These are phyloP conservation scores for Lepidurus apus DNA, from an alignment of 1,140 invertebrate genomes.

Conservation along the genomic window DNA sequence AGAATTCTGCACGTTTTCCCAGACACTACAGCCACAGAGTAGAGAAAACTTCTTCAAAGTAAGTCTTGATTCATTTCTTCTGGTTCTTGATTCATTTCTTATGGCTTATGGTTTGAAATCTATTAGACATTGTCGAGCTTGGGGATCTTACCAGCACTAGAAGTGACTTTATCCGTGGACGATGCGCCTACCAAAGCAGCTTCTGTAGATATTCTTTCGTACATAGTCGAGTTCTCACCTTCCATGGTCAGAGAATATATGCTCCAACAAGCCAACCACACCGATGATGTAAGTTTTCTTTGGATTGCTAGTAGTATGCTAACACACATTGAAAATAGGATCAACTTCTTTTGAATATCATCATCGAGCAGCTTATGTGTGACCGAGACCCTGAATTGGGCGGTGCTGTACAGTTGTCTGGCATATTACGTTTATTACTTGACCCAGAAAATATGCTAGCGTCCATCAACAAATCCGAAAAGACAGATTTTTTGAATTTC, in stretches of 20 bases:
- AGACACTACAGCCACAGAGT: conserved; percentile 92
- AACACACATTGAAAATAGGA: conserved; percentile 57
- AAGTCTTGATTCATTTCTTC: conserved; percentile 29
- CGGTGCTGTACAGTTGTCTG: conserved; percentile 91
- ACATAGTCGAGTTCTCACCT: conserved; percentile 97
- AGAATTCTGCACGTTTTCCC: conserved; percentile 98
- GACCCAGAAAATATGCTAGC: conserved; percentile 99
- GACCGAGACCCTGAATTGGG: conserved; percentile 85
- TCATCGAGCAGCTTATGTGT: conserved; percentile 92
- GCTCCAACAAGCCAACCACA: conserved; percentile 79
- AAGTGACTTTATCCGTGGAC: conserved; percentile 88
- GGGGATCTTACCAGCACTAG: conserved; percentile 87
- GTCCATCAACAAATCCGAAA: conserved; percentile 89
- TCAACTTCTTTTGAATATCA: conserved; percentile 90
- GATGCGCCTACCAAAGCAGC: conserved; percentile 90
- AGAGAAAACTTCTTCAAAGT: conserved; percentile 95
- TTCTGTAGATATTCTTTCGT: conserved; percentile 95
- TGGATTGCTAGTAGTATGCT: conserved; percentile 19
- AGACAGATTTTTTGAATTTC: conserved; percentile 95
- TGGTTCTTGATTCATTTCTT: conserved; percentile 11
- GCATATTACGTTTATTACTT: conserved; percentile 83
- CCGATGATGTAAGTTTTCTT: conserved; percentile 66
- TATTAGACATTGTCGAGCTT: conserved; percentile 77
- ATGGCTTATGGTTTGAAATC: conserved; percentile 40
- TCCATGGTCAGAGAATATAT: conserved; percentile 96